These are phyloP conservation scores for Intellagama lesueurii DNA, from an alignment of 2,797 vertebrate species.

Conservation along the genomic window DNA sequence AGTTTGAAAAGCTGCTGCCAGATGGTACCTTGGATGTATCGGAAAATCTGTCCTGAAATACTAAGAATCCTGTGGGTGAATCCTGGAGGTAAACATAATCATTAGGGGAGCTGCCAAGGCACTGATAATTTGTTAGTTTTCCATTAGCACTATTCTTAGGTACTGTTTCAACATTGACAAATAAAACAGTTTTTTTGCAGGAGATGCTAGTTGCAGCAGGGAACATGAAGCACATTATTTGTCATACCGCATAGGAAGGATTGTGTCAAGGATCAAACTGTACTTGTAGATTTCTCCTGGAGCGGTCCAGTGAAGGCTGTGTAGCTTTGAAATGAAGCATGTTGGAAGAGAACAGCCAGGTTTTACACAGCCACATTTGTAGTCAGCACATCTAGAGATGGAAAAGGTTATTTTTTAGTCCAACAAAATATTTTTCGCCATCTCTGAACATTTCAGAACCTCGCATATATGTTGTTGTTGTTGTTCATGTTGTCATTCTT, in stretches of 20 bases:
- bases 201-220: not conserved
- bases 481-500: too few relatives aligned
- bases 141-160: not conserved
- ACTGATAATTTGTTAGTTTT: not conserved
- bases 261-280: not conserved
- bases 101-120: not conserved
- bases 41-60: not conserved
- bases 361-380: not conserved
- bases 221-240: not conserved
- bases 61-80: not conserved
- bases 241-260: not conserved
- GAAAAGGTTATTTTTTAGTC: too few relatives aligned
- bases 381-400: too few relatives aligned
- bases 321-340: not conserved
- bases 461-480: too few relatives aligned
- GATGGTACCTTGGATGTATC: not conserved
- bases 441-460: too few relatives aligned
- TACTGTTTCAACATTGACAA: not conserved
- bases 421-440: too few relatives aligned
- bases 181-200: not conserved
- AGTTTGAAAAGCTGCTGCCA: not conserved
- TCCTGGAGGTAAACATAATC: fast-evolving
- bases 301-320: not conserved
- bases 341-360: not conserved
- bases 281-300: fast-evolving